Conservation (phyloP, 2,888 invertebrate species). For the Ormyrus thymus region DNA sequence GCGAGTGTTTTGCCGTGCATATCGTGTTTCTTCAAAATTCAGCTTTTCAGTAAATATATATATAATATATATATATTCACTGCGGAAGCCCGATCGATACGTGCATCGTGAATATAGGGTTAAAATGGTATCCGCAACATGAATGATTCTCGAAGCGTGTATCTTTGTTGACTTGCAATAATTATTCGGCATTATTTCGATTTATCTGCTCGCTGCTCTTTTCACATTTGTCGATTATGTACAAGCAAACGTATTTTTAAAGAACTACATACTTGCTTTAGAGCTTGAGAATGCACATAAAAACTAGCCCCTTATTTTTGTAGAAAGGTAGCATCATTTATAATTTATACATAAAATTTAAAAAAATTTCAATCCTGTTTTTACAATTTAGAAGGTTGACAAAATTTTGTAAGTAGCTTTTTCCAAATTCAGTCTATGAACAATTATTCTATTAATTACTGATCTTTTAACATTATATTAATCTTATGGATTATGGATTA, state of each 20-base stretch:
- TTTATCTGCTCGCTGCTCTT: slow-evolving; percentile 6
- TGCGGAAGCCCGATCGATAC: slow-evolving; percentile 23
- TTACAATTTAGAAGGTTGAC: too few relatives aligned
- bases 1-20: background rate
- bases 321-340: too few relatives aligned
- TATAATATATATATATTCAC: background rate
- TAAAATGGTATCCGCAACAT: slow-evolving; percentile 22
- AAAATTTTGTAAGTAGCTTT: too few relatives aligned
- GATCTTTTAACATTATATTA: too few relatives aligned
- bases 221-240: slow-evolving; percentile 9
- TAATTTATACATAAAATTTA: too few relatives aligned
- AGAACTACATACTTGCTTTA: too few relatives aligned
- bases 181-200: slow-evolving; percentile 28
- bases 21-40: slow-evolving; percentile 20
- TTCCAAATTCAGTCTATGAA: too few relatives aligned
- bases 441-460: too few relatives aligned
- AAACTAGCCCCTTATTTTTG: too few relatives aligned
- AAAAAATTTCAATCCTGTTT: too few relatives aligned
- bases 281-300: too few relatives aligned
- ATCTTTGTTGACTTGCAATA: slow-evolving; percentile 15
- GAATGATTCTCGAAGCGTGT: slow-evolving; percentile 29
- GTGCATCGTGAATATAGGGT: slow-evolving; percentile 11
- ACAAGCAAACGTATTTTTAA: slow-evolving; percentile 3
- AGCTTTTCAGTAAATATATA: slow-evolving; percentile 25
- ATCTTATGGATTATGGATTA: too few relatives aligned